phyloP scores from a whole-genome alignment of 2,113 vertebrate genomes.

The Trinectes maculatus region DNA sequence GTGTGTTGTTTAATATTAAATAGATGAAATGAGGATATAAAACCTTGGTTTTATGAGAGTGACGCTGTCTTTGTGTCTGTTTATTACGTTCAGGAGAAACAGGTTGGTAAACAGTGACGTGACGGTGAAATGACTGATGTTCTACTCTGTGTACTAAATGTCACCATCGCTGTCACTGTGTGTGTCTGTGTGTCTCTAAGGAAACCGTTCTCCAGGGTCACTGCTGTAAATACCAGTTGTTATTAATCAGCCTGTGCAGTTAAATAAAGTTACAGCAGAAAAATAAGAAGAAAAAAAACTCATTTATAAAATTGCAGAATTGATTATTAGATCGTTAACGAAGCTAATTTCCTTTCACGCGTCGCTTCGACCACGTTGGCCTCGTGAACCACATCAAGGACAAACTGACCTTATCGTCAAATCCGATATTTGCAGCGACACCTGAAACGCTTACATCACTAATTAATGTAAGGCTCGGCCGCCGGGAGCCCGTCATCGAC shows the following conservation, averaged over 20 bases:
- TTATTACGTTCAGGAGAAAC: neutral
- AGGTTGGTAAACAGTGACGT: neutral
- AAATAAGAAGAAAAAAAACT: slow-evolving; percentile 30
- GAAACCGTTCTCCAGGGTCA: slow-evolving; percentile 14
- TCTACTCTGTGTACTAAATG: neutral
- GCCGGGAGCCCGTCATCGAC: slow-evolving; percentile 60
- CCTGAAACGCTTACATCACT: slow-evolving; percentile 81
- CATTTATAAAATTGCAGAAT: slow-evolving; percentile 30
- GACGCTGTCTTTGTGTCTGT: no score
- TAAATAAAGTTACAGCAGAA: slow-evolving; percentile 21
- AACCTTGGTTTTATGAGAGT: no score
- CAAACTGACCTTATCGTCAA: slow-evolving; percentile 75
- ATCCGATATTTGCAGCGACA: slow-evolving; percentile 75
- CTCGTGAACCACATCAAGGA: slow-evolving; percentile 65
- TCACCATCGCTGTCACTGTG: neutral
- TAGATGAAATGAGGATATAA: no score
- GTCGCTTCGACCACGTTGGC: slow-evolving; percentile 20
- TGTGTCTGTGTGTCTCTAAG: slow-evolving; percentile 3
- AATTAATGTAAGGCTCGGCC: slow-evolving; percentile 75
- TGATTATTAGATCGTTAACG: slow-evolving; percentile 40
- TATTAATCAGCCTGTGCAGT: slow-evolving; percentile 9
- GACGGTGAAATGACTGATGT: neutral
- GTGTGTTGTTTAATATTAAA: neutral
- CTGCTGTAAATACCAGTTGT: slow-evolving; percentile 29
- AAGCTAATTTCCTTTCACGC: slow-evolving; percentile 21